phyloP scores from a whole-genome alignment of 2,888 invertebrate genomes.

The Panzeria rudis region DNA sequence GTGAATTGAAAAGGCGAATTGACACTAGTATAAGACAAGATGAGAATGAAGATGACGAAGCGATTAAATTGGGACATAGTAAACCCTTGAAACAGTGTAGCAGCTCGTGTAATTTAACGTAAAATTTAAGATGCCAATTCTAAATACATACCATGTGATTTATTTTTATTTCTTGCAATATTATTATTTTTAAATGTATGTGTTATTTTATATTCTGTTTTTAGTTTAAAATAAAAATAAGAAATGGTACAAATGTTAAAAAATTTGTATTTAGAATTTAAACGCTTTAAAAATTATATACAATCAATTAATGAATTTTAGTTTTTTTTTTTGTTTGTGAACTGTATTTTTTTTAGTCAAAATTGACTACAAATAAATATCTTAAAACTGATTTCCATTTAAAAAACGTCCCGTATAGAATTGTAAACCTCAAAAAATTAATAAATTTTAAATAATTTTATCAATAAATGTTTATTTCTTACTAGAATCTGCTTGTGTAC shows the following conservation, averaged over 20 bases:
- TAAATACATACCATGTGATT: conserved; percentile 29
- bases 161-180: conserved; percentile 22
- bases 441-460: conserved; percentile 24
- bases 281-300: conserved; percentile 7
- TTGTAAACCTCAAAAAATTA: conserved; percentile 14
- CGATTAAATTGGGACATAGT: conserved; percentile 89
- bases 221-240: conserved; percentile 43
- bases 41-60: conserved; percentile 85
- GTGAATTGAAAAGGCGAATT: conserved; percentile 93
- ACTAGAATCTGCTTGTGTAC: too few relatives aligned
- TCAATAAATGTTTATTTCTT: not conserved
- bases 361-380: not conserved
- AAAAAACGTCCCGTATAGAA: conserved; percentile 51
- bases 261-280: conserved; percentile 59
- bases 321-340: conserved; percentile 27
- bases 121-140: conserved; percentile 63
- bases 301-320: conserved; percentile 51
- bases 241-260: conserved; percentile 65
- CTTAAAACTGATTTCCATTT: conserved; percentile 29
- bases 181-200: not conserved
- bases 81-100: conserved; percentile 87
- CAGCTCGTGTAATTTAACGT: conserved; percentile 85
- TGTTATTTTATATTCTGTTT: conserved; percentile 41
- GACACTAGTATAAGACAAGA: conserved; percentile 86
- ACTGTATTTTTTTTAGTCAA: not conserved